phyloP scores from a whole-genome alignment of 2,797 vertebrate species.

The Rhinogobio ventralis region DNA sequence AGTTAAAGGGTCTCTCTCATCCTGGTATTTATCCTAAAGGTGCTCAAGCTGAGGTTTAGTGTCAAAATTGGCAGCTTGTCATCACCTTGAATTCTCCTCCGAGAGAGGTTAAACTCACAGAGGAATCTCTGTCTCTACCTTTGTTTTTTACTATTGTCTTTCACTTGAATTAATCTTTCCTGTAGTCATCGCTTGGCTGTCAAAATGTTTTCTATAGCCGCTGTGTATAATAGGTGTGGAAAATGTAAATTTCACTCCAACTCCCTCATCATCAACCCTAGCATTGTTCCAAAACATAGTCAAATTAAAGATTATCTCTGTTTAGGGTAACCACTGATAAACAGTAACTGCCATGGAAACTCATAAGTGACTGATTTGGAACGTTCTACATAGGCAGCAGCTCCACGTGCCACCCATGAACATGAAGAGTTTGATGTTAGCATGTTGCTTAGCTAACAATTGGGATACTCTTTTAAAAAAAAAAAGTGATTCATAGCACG shows the following conservation, averaged over 20 bases:
- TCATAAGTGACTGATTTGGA: not conserved
- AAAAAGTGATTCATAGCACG: not conserved
- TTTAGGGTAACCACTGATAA: not conserved
- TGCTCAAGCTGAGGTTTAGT: conserved; percentile 62
- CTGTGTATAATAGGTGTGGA: conserved; percentile 42
- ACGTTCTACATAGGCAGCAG: not conserved
- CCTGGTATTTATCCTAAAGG: conserved; percentile 58
- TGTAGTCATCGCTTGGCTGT: not conserved
- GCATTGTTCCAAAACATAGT: not conserved
- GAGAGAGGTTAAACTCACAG: conserved; percentile 54
- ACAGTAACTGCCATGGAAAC: not conserved
- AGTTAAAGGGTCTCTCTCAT: conserved; percentile 67
- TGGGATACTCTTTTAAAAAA: too few species aligned
- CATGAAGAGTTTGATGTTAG: not conserved
- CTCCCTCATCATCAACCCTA: conserved; percentile 9
- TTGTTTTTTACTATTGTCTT: conserved; percentile 3
- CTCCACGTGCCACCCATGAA: not conserved
- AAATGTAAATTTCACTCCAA: conserved; percentile 44
- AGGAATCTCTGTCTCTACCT: conserved; percentile 22
- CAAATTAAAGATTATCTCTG: not conserved
- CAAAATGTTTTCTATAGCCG: conserved; percentile 39
- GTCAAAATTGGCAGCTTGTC: conserved; percentile 68
- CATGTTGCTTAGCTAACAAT: not conserved
- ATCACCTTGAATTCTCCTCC: conserved; percentile 46
- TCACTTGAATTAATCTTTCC: not conserved